Evolutionary conservation across 2,113 vertebrate species (phyloP), one percentile per base, ranked within the genome.

Genomic region (Caretta caretta): DNA sequence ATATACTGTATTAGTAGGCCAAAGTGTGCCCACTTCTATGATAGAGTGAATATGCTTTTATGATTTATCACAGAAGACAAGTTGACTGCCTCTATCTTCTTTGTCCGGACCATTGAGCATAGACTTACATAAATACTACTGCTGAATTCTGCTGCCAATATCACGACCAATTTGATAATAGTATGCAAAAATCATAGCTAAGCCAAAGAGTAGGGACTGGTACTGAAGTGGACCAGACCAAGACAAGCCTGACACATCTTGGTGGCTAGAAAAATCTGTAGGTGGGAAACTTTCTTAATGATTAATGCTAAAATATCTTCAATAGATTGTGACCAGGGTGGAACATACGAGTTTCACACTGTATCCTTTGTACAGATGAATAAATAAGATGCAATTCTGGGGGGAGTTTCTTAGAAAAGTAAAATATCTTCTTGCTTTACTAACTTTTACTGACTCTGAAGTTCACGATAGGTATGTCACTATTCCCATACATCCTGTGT

Each of bases 391-490:
- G 35, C 16, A n/a, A 69, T 19, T n/a, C 31, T 17, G 62, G 62
- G 31, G 14, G 29, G 89, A 80, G 13, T n/a, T 4, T 57, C 76
- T 69, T n/a, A 82, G 48, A 89, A 91, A 90, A 65, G 62, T 65
- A 65, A 65, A 35, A 16, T 31, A 65, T 35, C 12, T 93, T 62
- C 1, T 86, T 35, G 22, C 48, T 86, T 95, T 94, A 82, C 51
- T 80, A 6, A 88, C 91, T 54, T 42, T 82, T 83, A 84, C 1
- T 80, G 19, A 83, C 86, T 42, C 42, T 0, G 0, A 75, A 75
- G 92, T 48, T 75, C 25, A 86, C 6, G 17, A 6, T 86, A 94
- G 13, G 62, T 65, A 31, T 31, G 29, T 31, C 27, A 35, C 14
- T 65, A 65, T 65, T 65, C 31, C 62, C 14, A 17, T 17, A 65